Percentiles rank a stretch among this genome's conserved stretches.
Conservation (phyloP, 2,113 vertebrate species). For the Cyprinodon variegatus region DNA sequence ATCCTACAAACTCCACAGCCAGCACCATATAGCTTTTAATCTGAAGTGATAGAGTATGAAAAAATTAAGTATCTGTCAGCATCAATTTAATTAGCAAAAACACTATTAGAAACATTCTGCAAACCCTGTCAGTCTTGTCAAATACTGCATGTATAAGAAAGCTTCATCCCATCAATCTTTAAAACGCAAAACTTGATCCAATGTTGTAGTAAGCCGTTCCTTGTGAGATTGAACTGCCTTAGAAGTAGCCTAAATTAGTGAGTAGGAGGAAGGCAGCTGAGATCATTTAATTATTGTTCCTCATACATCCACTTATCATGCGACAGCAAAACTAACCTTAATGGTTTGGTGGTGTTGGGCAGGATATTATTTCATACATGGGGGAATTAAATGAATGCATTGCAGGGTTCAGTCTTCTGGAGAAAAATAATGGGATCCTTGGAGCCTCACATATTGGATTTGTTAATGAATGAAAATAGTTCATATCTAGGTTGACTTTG, state of each 20-base stretch:
- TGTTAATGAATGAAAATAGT: constrained; percentile 54
- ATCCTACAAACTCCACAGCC: neutral
- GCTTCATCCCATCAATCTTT: constrained; percentile 15
- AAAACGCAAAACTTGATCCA: constrained; percentile 27
- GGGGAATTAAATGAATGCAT: constrained; percentile 55
- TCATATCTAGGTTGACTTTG: constrained; percentile 34
- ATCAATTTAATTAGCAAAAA: neutral
- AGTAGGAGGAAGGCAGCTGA: constrained; percentile 48
- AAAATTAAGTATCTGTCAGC: neutral
- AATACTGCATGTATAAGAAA: constrained; percentile 9
- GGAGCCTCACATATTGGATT: constrained; percentile 59
- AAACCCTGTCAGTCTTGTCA: neutral
- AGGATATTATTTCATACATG: constrained; percentile 66
- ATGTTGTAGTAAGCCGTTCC: constrained; percentile 32
- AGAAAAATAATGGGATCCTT: constrained; percentile 55
- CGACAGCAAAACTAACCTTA: constrained; percentile 48
- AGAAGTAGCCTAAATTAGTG: constrained; percentile 45
- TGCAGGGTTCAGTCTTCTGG: constrained; percentile 45
- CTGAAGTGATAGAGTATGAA: neutral
- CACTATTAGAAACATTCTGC: neutral
- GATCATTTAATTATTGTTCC: constrained; percentile 68
- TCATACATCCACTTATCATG: constrained; percentile 58
- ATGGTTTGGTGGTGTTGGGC: constrained; percentile 44
- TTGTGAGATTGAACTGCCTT: constrained; percentile 22
- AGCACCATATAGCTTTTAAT: constrained; percentile 5